These are phyloP conservation scores for Dascyllus trimaculatus DNA, from an alignment of 2,113 vertebrate genomes.

Conservation along the genomic window DNA sequence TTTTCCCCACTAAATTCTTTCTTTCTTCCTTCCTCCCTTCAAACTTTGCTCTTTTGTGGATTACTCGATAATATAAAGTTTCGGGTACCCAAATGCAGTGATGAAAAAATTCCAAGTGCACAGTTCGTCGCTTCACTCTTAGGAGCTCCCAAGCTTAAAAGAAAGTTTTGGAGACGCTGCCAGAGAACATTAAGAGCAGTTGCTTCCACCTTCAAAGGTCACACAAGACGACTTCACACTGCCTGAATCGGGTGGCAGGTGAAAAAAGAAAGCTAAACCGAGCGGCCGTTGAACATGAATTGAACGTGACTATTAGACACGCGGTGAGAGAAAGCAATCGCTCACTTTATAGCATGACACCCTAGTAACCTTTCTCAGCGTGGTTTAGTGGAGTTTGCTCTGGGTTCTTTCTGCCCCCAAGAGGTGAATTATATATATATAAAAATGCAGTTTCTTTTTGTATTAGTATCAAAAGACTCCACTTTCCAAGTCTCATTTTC, in stretches of 20 bases:
- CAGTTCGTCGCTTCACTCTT: not conserved
- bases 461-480: too few species aligned
- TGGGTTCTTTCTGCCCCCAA: slow-evolving; percentile 9
- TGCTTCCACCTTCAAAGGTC: not conserved
- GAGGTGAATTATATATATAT: too few species aligned
- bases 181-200: not conserved
- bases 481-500: not conserved
- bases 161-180: not conserved
- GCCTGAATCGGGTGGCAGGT: not conserved
- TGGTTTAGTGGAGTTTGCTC: not conserved
- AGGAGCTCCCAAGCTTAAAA: not conserved
- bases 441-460: too few species aligned
- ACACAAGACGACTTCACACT: not conserved
- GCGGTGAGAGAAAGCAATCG: not conserved
- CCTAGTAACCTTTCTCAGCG: too few species aligned
- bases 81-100: not conserved
- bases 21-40: too few species aligned
- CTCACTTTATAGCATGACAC: not conserved
- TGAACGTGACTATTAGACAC: not conserved
- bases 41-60: not conserved
- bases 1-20: too few species aligned
- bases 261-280: slow-evolving; percentile 5
- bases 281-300: too few species aligned
- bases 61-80: not conserved
- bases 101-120: not conserved